Percentiles rank a stretch among this genome's conserved stretches.
phyloP scores from a whole-genome alignment of 2,888 invertebrate species.

The Anodontia alba region DNA sequence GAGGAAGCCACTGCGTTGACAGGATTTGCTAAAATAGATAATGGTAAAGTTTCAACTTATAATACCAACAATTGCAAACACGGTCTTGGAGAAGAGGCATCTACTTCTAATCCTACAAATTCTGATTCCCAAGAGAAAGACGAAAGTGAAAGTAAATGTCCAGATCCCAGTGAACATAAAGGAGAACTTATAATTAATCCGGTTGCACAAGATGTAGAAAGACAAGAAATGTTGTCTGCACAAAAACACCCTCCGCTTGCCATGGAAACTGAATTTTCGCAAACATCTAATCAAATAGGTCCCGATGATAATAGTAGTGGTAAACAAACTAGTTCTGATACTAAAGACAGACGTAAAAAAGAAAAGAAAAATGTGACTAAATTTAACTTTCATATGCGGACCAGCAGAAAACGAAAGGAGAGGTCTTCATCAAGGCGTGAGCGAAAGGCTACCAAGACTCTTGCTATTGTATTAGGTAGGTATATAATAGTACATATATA shows the following conservation, averaged over 20 bases:
- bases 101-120: constrained; percentile 67
- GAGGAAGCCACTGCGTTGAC: constrained; percentile 79
- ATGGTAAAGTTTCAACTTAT: constrained; percentile 77
- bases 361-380: constrained; percentile 82
- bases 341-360: constrained; percentile 61
- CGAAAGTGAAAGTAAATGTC: constrained; percentile 68
- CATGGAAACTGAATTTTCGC: constrained; percentile 54
- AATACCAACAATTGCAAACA: constrained; percentile 73
- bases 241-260: constrained; percentile 20
- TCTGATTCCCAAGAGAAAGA: constrained; percentile 76
- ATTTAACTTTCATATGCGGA: constrained; percentile 85
- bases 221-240: constrained; percentile 41
- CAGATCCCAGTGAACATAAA: constrained; percentile 85
- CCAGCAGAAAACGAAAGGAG: constrained; percentile 92
- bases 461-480: constrained; percentile 98
- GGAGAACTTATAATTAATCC: constrained; percentile 96
- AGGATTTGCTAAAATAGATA: constrained; percentile 77
- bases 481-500: constrained; percentile 16
- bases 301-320: constrained; percentile 52
- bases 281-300: constrained; percentile 24
- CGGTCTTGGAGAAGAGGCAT: constrained; percentile 64
- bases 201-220: constrained; percentile 87
- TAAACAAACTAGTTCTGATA: constrained; percentile 50
- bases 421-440: constrained; percentile 87
- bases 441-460: constrained; percentile 98